Evolutionary conservation across 2,888 invertebrate species (phyloP), one percentile per base, ranked within the genome.

Genomic region (Troides helena): DNA sequence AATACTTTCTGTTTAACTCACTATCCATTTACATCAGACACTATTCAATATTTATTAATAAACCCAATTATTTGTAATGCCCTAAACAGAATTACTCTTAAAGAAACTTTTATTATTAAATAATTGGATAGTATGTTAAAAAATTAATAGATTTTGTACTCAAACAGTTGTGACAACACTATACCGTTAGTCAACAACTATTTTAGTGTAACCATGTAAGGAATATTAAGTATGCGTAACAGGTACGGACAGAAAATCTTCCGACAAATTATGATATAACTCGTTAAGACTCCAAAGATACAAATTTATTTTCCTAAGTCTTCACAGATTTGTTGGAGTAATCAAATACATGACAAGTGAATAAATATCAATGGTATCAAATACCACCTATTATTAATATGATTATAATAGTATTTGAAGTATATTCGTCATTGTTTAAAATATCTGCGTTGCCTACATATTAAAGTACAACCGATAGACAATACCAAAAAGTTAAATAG

Each of bases 1-100:
- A 25, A 71, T 68, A 71, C 65, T 43, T n/a, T 70, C 43, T 67
- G 62, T 66, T 65, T 69, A 71, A 57, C 62, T 69, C 61, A 68
- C 63, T 78, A 72, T 65, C 23, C 59, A 39, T 71, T 67, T 69
- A n/a, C 64, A 39, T 39, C 58, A 30, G 50, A 68, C 30, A 25
- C 8, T 36, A 53, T 23, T 30, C 10, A 50, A 8, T 30, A 60
- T 36, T 10, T 60, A 30, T 21, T 39, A 30, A n/a, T 17, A 30
- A 57, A 23, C 23, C 6, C 50, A 46, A 18, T 53, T 7, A 39
- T 21, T 58, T 58, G 23, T 58, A 53, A 8, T 23, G n/a, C 4
- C 12, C 12, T 23, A 23, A 58, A 58, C 18, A 23, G 14, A 53
- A 1, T n/a, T n/a, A 18, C n/a, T 53, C 5, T 50, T n/a, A 53